A percentile compares a stretch with the other conserved stretches of the same genome.
Conservation (phyloP, 2,888 invertebrate species). For the Lumbricus terrestris region DNA sequence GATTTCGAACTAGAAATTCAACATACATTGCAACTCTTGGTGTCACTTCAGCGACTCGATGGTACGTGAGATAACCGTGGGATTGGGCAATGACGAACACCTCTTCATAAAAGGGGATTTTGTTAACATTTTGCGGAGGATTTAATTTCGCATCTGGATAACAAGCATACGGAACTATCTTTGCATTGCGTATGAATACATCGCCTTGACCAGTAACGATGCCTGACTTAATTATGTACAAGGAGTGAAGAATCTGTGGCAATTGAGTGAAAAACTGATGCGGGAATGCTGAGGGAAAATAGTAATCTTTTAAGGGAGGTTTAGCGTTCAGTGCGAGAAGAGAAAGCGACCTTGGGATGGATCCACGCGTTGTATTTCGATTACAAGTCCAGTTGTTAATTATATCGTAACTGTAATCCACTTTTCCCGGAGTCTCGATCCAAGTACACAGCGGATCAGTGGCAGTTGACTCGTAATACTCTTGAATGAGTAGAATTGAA, state of each 20-base stretch:
- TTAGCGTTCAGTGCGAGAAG: slow-evolving; percentile 36
- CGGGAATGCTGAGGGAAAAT: slow-evolving; percentile 36
- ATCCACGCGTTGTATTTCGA: not conserved
- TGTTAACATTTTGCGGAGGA: no score
- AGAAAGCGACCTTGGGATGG: slow-evolving; percentile 11
- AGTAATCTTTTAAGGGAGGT: slow-evolving; percentile 34
- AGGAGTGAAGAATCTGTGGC: no score
- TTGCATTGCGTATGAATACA: no score
- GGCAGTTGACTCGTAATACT: no score
- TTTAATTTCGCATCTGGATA: no score
- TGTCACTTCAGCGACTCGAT: slow-evolving; percentile 35
- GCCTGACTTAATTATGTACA: no score
- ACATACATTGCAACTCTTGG: no score
- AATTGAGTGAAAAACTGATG: slow-evolving; percentile 33
- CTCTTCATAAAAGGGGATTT: slow-evolving; percentile 31
- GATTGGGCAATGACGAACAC: slow-evolving; percentile 37
- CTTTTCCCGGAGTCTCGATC: slow-evolving; percentile 33
- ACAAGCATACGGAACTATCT: no score
- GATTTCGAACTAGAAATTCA: no score
- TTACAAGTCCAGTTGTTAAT: slow-evolving; percentile 34
- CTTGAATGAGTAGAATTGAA: slow-evolving; percentile 30
- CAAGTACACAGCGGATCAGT: no score
- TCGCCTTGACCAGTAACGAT: no score
- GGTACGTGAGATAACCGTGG: slow-evolving; percentile 33
- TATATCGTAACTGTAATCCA: slow-evolving; percentile 36